Base-by-base conservation (phyloP, 1,140 invertebrate species). In the Colletes latitarsis region DNA sequence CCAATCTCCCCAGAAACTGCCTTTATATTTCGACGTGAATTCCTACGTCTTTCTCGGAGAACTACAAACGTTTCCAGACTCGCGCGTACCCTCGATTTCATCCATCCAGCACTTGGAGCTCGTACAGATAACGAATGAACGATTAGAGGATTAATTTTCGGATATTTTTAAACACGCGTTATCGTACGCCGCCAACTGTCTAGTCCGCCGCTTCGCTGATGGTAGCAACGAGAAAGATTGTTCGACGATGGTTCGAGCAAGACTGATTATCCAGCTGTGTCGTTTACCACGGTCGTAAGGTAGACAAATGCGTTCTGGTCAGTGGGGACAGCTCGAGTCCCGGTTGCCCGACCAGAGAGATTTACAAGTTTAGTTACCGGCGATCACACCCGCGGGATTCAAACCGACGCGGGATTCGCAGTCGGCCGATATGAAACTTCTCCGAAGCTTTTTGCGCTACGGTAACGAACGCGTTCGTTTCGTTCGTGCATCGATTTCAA, bases 311-410 rank as follows among this genome's bases (percentile, higher is more conserved):
- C 87, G 91, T 92, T 92, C 86, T 89, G 92, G 92, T 92, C 92
- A 92, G 91, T 89, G 88, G 90, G 91, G 89, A 90, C 88, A 89
- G 90, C 82, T 75, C 82, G 73, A 86, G 81, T 81, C 78, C 82
- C 83, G 82, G 84, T 77, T 86, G 75, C 14, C 30, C 53, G 19
- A 6, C 12, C 68, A 41, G 77, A 78, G 89, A 93, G 92, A 92
- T 93, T 93, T 93, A 93, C 92, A 92, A 92, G 92, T 93, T 92
- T 92, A 93, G 92, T 93, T 93, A 93, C 78, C 88, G 63, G 85
- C 90, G 90, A 93, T 92, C 90, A 92, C 92, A 89, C 92, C 91
- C 92, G 15, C 78, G 92, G 91, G 92, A 92, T 53, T 70, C 64
- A 46, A 68, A 46, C 75, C 87, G 69, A 86, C 76, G 43, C 43